Conservation (phyloP, 2,113 vertebrate species). For the Hipposideros armiger region DNA sequence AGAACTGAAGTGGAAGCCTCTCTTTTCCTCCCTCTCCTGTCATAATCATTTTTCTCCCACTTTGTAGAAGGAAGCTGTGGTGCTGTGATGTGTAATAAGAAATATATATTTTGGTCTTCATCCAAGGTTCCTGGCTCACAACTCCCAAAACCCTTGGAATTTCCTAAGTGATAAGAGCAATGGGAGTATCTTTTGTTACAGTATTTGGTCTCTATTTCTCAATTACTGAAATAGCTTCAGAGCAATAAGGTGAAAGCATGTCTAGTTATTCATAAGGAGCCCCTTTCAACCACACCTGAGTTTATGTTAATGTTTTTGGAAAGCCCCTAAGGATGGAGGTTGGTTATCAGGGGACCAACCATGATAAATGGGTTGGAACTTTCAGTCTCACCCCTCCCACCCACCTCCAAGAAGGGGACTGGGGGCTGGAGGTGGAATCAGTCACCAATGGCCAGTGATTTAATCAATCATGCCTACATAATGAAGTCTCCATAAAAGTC, state of each 20-base stretch:
- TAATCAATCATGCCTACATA: not conserved
- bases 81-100: not conserved
- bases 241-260: not conserved
- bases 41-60: not conserved
- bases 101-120: not conserved
- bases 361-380: not conserved
- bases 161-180: slow-evolving; percentile 33
- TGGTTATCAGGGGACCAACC: not conserved
- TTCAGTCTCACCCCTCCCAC: not conserved
- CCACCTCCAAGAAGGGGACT: not conserved
- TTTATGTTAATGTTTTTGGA: not conserved
- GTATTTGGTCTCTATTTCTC: slow-evolving; percentile 1
- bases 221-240: not conserved
- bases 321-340: not conserved
- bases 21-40: not conserved
- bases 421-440: not conserved
- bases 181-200: slow-evolving; percentile 1
- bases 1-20: not conserved
- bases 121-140: not conserved
- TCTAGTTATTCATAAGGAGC: not conserved
- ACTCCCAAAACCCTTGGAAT: not conserved
- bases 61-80: not conserved
- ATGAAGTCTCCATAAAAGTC: not conserved
- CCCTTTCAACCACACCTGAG: not conserved
- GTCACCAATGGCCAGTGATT: not conserved